A percentile compares a stretch with the other conserved stretches of the same genome.
Evolutionary conservation across 2,797 vertebrate genomes (phyloP).

Genomic region (Mus minutoides): DNA sequence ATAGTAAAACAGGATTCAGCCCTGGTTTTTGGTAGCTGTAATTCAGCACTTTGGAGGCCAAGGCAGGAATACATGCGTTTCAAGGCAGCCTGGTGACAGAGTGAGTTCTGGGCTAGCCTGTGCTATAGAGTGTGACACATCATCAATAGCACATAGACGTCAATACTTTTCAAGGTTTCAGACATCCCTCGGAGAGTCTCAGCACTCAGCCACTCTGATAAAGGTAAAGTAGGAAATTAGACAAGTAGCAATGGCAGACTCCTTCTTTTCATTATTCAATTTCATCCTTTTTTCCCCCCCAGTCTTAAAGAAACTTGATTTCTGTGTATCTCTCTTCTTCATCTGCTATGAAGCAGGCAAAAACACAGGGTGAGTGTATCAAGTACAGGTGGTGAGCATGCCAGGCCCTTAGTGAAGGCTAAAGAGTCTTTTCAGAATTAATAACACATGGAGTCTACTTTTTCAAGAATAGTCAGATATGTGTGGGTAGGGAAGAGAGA

Average conservation of each 20-base stretch:
- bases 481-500: background rate
- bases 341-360: background rate
- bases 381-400: background rate
- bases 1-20: background rate
- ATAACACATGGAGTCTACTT: background rate
- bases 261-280: slow-evolving; percentile 1
- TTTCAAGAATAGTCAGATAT: background rate
- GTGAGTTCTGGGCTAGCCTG: background rate
- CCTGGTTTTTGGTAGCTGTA: background rate
- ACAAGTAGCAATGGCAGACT: background rate
- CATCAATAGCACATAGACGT: background rate
- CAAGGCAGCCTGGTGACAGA: background rate
- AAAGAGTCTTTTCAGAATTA: background rate
- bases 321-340: background rate
- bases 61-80: background rate
- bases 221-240: background rate
- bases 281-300: background rate
- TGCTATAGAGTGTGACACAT: background rate
- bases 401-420: background rate
- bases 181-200: background rate
- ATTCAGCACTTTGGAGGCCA: background rate
- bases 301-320: background rate
- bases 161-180: background rate
- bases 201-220: background rate
- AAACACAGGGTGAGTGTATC: background rate